Base-by-base conservation (phyloP, 1,140 invertebrate genomes). In the Capitella teleta region DNA sequence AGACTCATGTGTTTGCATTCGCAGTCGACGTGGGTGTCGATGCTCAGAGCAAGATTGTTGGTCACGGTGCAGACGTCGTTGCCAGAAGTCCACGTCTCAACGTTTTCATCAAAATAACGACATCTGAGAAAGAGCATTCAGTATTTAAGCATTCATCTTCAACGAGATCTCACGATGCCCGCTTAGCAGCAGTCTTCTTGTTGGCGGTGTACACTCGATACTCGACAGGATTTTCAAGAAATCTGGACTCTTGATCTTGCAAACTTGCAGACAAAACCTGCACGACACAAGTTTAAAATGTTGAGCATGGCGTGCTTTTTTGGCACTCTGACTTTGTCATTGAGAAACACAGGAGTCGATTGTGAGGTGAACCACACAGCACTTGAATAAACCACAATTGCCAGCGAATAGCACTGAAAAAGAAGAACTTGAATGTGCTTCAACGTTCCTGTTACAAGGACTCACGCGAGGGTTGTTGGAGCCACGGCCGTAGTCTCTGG, bases 11-110 rank as follows among this genome's bases (percentile, higher is more conserved):
- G 67, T 16, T 57, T 57, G 52, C 64, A 67, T 10, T 61, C 59
- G 52, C 67, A 70, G 26, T 61, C 59, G 19, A 70, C 66, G 59
- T 54, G 67, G 43, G 62, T 57, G 57, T 66, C 63, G 4, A 54
- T 38, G 10, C 49, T 64, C 37, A 59, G 49, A 16, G 56, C 51
- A n/a, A 67, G 56, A 51, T 65, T 57, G 53, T 68, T 70, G 6
- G 51, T 58, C 10, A 67, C 62, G n/a, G 53, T 21, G 49, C 67
- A 70, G 5, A 64, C 54, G 26, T 61, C 60, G 6, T 44, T 19
- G 2, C 59, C 57, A 36, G 46, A 56, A 4, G 59, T 55, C 67
- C 67, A 70, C 18, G 52, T 48, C 2, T 50, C 45, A 16, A 47
- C 32, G 1, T 50, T 47, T 37, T 55, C 56, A 41, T 66, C 63